Base-by-base conservation (phyloP, 1,140 invertebrate genomes). In the Delia radicum region DNA sequence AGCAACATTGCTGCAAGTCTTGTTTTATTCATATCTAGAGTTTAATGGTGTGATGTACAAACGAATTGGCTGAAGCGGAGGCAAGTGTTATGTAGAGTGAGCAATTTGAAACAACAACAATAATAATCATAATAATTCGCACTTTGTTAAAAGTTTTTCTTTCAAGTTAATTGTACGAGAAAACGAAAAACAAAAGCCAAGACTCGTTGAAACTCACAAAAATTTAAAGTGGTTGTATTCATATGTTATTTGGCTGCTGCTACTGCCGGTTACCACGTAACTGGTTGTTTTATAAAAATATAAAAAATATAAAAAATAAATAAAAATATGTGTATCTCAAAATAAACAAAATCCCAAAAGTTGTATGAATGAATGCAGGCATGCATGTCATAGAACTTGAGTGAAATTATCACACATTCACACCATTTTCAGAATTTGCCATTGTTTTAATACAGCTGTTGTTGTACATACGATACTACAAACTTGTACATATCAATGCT, bases 131-230 rank as follows among this genome's bases (percentile, higher is more conserved):
- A 69, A 69, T 69, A 69, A 69, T 69, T 69, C 65, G 65, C 65
- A 69, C 65, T 69, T 69, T 69, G 65, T 69, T 69, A 69, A 69
- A 69, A 69, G 31, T 69, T 69, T 69, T 69, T 33, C 31, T 69
- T 69, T 69, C 65, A 69, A 69, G 65, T 69, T 69, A 69, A 69
- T 69, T 69, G 65, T 69, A 69, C 65, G 65, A 69, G 29, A 69
- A 69, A 69, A 69, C 29, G 65, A 28, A 18, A 69, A 69, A 69
- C 65, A 69, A 69, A 33, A 69, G 65, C 29, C 65, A 69, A 69
- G 65, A 69, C 65, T 69, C 65, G 13, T 69, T 69, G 65, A 69
- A 69, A 69, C 65, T 69, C 65, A 33, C 65, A 33, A 69, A 69
- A 33, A 55, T 69, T 69, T 69, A 33, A 69, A 69, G 65, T 69